Conservation (phyloP, 2,113 vertebrate genomes). For the Syngnathus floridae region DNA sequence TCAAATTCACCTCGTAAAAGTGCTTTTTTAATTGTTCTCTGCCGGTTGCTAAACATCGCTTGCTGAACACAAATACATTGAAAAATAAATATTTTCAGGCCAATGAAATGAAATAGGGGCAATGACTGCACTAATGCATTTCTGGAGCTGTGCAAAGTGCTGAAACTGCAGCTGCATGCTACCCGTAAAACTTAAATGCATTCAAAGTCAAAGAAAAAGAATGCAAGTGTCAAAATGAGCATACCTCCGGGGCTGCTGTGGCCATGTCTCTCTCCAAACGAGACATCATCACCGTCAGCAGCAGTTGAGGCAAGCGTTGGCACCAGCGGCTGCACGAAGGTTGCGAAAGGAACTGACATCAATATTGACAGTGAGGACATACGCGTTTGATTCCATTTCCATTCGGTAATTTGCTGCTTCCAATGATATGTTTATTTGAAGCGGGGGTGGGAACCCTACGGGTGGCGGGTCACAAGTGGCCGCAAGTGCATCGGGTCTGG, state of each 20-base stretch:
- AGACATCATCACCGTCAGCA: slow-evolving; percentile 50
- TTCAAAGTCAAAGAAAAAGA: neutral
- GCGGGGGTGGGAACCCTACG: neutral
- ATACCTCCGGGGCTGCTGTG: slow-evolving; percentile 55
- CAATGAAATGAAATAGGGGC: neutral
- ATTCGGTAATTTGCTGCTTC: slow-evolving; percentile 32
- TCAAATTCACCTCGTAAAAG: too few relatives aligned
- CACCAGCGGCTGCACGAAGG: slow-evolving; percentile 1
- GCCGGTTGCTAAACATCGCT: neutral
- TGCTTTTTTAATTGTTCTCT: neutral
- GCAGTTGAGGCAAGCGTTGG: slow-evolving; percentile 9
- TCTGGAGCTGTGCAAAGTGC: slow-evolving; percentile 32
- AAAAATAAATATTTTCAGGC: neutral
- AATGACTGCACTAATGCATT: neutral
- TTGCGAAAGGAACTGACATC: neutral
- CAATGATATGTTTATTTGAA: neutral
- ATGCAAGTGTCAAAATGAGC: slow-evolving; percentile 8
- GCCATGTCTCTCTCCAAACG: slow-evolving; percentile 44
- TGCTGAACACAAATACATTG: neutral
- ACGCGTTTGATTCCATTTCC: neutral
- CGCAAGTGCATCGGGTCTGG: neutral
- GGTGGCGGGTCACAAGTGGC: neutral
- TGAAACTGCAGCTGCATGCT: slow-evolving; percentile 12
- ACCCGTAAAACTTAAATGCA: neutral
- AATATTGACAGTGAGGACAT: slow-evolving; percentile 1